Evolutionary conservation across 2,797 vertebrate species (phyloP).

Genomic region (Mustela erminea): DNA sequence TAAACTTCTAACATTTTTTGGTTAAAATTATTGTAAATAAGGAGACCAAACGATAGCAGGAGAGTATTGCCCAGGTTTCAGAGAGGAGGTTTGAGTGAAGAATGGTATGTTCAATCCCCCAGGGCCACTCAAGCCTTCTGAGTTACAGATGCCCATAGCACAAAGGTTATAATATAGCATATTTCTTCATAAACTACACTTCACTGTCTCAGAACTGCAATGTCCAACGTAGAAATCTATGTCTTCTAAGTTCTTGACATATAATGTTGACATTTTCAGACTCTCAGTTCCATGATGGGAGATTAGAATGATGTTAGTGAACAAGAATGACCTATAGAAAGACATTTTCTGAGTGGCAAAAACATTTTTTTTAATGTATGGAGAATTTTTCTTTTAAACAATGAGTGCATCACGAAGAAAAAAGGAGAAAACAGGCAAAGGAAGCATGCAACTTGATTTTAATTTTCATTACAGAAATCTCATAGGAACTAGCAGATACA

Average conservation of each 20-base stretch:
- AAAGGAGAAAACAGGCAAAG: not conserved
- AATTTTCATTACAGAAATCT: constrained; percentile 39
- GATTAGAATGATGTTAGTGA: constrained; percentile 52
- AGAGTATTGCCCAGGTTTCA: not conserved
- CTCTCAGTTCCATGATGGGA: constrained; percentile 52
- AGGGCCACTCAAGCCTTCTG: not conserved
- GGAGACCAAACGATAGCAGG: not conserved
- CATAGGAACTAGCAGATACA: not conserved
- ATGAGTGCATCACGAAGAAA: not conserved
- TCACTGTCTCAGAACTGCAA: constrained; percentile 10
- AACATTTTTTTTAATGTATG: not conserved
- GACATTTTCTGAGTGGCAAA: constrained; percentile 60
- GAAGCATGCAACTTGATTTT: not conserved
- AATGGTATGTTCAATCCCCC: not conserved
- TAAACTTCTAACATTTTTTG: not conserved
- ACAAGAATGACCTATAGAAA: constrained; percentile 66
- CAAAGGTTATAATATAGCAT: not conserved
- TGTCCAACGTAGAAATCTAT: constrained; percentile 18
- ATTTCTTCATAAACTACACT: constrained; percentile 23
- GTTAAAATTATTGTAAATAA: not conserved
- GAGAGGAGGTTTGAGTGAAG: not conserved
- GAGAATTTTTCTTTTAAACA: constrained; percentile 58
- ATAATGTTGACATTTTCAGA: constrained; percentile 70
- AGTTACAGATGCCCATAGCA: not conserved
- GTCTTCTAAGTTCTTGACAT: constrained; percentile 63